Evolutionary conservation across 2,113 vertebrate genomes (phyloP).

Genomic region (Aptenodytes forsteri): DNA sequence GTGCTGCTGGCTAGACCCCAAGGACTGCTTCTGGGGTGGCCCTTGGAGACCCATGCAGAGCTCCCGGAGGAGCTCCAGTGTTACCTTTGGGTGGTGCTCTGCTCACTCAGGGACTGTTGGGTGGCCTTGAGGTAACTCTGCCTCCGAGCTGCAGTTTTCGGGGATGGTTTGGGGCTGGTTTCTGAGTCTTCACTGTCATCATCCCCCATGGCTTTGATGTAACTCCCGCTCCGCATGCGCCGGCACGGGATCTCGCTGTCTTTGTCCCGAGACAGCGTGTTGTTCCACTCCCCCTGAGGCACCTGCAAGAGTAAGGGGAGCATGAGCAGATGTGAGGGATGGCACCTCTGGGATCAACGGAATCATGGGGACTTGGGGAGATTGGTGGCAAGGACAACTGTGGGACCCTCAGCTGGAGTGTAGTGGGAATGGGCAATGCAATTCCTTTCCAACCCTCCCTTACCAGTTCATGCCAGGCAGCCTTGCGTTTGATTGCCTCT

Average conservation of each 20-base stretch:
- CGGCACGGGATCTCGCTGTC: slow-evolving; percentile 93
- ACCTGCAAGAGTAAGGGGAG: slow-evolving; percentile 65
- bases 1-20: neutral
- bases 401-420: neutral
- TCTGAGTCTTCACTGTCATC: slow-evolving; percentile 97
- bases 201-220: slow-evolving; percentile 99
- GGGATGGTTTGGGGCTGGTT: slow-evolving; percentile 94
- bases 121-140: slow-evolving; percentile 99
- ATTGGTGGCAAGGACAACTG: neutral
- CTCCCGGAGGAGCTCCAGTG: neutral
- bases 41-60: neutral
- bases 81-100: slow-evolving; percentile 96
- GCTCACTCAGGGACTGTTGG: slow-evolving; percentile 96
- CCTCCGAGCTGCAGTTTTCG: slow-evolving; percentile 91
- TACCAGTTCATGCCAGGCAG: slow-evolving; percentile 1
- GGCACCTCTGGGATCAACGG: neutral
- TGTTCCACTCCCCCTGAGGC: slow-evolving; percentile 90
- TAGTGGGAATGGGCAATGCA: neutral
- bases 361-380: neutral
- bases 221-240: slow-evolving; percentile 97
- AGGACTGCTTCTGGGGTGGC: neutral
- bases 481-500: neutral
- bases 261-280: slow-evolving; percentile 81
- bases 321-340: neutral
- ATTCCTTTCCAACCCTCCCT: neutral